A percentile compares a stretch with the other conserved stretches of the same genome.
phyloP scores from a whole-genome alignment of 2,113 vertebrate genomes.

The Protobothrops mucrosquamatus region DNA sequence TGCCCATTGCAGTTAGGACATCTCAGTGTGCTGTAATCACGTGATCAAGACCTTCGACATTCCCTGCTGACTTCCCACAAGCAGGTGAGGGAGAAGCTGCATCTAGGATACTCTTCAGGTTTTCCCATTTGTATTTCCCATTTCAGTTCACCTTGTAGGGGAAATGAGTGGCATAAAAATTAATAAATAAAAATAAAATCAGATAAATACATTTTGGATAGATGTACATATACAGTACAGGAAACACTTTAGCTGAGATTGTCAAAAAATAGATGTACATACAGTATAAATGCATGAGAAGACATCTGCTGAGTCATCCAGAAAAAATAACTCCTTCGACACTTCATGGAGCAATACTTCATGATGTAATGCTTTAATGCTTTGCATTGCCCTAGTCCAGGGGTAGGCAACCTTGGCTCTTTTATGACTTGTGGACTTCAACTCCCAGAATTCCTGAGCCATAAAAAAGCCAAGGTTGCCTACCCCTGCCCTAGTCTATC shows the following conservation, averaged over 20 bases:
- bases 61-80: neutral
- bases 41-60: neutral
- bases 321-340: neutral
- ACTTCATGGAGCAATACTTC: neutral
- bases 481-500: neutral
- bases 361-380: neutral
- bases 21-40: neutral
- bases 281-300: neutral
- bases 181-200: neutral
- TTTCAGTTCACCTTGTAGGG: neutral
- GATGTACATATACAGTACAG: neutral
- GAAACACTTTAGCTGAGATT: neutral
- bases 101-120: neutral
- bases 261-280: neutral
- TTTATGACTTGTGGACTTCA: too few relatives aligned
- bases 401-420: too few relatives aligned
- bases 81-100: neutral
- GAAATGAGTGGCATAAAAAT: neutral
- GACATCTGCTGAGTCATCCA: neutral
- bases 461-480: too few relatives aligned
- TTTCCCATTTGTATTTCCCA: neutral
- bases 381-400: neutral
- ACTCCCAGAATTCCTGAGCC: too few relatives aligned
- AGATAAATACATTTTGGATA: neutral
- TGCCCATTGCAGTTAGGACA: neutral